Evolutionary conservation across 2,113 vertebrate genomes (phyloP).

Genomic region (Phoenicopterus ruber): DNA sequence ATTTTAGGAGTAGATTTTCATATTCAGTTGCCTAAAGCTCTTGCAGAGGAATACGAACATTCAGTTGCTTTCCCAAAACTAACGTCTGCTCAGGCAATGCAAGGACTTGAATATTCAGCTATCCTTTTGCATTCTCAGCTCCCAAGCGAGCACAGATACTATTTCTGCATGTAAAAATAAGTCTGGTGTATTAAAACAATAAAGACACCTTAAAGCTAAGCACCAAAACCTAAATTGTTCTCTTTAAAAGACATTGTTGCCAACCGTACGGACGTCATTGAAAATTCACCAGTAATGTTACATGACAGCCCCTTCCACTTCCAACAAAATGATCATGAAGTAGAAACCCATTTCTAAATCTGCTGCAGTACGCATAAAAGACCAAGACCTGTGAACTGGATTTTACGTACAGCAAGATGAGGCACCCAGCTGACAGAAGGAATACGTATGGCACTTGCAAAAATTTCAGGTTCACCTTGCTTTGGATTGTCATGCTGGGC

Average conservation of each 20-base stretch:
- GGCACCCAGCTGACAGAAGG: background rate
- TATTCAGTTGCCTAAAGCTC: constrained; percentile 11
- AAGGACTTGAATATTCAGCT: background rate
- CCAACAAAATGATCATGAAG: background rate
- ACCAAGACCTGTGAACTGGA: background rate
- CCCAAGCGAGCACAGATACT: background rate
- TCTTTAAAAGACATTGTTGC: background rate
- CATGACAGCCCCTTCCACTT: background rate
- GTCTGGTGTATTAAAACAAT: background rate
- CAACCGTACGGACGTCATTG: rapidly evolving
- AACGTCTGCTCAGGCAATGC: background rate
- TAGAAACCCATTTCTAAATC: background rate
- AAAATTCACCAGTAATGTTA: background rate
- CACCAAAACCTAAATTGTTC: background rate
- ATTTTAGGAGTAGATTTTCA: constrained; percentile 24
- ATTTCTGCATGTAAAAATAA: background rate
- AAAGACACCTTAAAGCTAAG: background rate
- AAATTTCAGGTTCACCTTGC: background rate
- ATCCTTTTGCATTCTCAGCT: background rate
- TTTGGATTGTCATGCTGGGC: background rate
- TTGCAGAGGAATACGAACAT: background rate
- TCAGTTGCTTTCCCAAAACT: background rate
- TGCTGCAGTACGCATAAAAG: background rate
- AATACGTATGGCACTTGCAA: background rate
- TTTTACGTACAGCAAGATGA: background rate